These are phyloP conservation scores for Ispidina picta DNA, from an alignment of 2,797 vertebrate species.

Conservation along the genomic window DNA sequence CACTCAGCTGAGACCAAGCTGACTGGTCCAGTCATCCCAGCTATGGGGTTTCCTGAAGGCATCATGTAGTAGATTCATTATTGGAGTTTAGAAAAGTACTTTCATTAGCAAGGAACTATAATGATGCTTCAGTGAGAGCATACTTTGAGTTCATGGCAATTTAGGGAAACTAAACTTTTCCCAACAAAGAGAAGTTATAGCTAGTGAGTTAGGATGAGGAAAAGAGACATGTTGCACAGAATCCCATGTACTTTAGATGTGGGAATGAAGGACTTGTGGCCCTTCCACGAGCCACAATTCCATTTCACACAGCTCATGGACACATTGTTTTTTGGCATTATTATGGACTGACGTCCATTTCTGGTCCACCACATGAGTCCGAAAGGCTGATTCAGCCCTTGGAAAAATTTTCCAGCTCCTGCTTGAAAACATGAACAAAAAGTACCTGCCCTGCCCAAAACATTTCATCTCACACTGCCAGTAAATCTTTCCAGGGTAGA, in stretches of 20 bases:
- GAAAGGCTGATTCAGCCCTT: conserved; percentile 12
- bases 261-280: background rate
- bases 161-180: background rate
- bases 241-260: background rate
- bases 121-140: background rate
- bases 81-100: background rate
- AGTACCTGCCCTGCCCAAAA: conserved; percentile 8
- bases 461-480: background rate
- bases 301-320: conserved; percentile 15
- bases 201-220: background rate
- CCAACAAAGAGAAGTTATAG: background rate
- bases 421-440: background rate
- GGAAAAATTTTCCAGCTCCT: conserved; percentile 24
- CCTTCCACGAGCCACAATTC: background rate
- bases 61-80: background rate
- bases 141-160: background rate
- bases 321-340: background rate
- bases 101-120: background rate
- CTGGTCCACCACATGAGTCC: background rate
- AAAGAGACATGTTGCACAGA: background rate
- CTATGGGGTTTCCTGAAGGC: background rate
- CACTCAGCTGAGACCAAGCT: background rate
- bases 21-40: background rate
- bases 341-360: background rate
- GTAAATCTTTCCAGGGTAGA: background rate